These are phyloP conservation scores for Nothura maculosa DNA, from an alignment of 2,797 vertebrate species.

Conservation along the genomic window DNA sequence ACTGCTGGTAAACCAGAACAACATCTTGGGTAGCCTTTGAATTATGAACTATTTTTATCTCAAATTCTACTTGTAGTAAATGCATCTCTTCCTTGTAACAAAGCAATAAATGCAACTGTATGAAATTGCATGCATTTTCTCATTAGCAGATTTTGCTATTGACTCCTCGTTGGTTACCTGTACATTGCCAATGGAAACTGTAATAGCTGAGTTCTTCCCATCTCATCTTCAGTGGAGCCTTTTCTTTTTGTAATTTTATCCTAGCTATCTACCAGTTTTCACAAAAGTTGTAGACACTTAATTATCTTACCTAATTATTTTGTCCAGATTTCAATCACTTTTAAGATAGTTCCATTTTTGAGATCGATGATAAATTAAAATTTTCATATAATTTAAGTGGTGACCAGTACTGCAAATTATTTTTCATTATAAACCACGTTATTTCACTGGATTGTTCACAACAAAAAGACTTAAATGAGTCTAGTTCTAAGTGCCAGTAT, in stretches of 20 bases:
- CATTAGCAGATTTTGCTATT: background rate
- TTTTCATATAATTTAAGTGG: background rate
- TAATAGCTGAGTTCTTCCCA: background rate
- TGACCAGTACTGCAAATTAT: accelerated
- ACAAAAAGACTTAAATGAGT: background rate
- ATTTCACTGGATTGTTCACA: background rate
- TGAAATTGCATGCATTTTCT: background rate
- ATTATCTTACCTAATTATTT: background rate
- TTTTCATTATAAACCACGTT: background rate
- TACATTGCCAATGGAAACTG: background rate
- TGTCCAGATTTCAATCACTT: background rate
- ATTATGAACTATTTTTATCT: background rate
- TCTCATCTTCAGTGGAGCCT: background rate
- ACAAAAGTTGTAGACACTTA: background rate
- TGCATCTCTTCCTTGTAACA: background rate
- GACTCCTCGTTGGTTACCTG: background rate
- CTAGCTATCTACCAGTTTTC: background rate
- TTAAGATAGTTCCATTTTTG: background rate
- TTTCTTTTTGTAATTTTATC: background rate
- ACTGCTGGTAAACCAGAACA: background rate
- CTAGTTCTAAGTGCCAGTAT: background rate
- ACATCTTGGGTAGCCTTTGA: background rate
- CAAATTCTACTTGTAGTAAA: background rate
- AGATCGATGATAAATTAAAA: background rate
- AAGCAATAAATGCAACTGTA: background rate